These are phyloP conservation scores for Dexiosoma caninum DNA, from an alignment of 2,888 invertebrate species.

Conservation along the genomic window DNA sequence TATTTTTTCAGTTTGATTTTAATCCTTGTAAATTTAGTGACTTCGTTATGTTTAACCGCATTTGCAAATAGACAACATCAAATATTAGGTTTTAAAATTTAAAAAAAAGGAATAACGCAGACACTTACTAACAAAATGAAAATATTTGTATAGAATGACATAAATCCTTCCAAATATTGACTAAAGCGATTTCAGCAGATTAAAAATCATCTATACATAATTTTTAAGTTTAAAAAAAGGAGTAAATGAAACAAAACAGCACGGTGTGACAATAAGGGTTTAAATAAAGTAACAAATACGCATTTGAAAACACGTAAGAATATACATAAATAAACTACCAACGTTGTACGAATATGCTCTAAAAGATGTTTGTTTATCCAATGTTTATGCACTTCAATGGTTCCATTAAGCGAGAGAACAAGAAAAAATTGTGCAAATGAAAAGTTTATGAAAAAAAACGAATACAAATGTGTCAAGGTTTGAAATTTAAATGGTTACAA, in stretches of 20 bases:
- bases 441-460: conserved; percentile 51
- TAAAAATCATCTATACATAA: conserved; percentile 71
- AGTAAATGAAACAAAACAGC: conserved; percentile 68
- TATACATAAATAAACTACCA: conserved; percentile 31
- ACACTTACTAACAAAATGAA: conserved; percentile 31
- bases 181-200: conserved; percentile 77
- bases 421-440: not conserved
- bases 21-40: conserved; percentile 59
- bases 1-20: not conserved
- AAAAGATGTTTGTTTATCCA: conserved; percentile 75
- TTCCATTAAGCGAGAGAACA: conserved; percentile 66
- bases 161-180: conserved; percentile 78
- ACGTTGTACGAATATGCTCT: conserved; percentile 5
- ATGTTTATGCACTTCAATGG: conserved; percentile 76
- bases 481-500: conserved; percentile 21
- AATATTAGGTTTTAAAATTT: conserved; percentile 27
- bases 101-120: not conserved
- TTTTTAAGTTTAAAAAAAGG: conserved; percentile 27
- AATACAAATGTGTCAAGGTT: conserved; percentile 34
- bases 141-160: conserved; percentile 70
- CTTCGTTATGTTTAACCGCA: conserved; percentile 62
- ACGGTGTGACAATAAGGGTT: conserved; percentile 63
- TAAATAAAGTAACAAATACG: conserved; percentile 15
- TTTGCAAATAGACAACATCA: conserved; percentile 50
- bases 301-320: conserved; percentile 23